Base-by-base conservation (phyloP, 1,140 invertebrate genomes). In the Drosophila bocki region DNA sequence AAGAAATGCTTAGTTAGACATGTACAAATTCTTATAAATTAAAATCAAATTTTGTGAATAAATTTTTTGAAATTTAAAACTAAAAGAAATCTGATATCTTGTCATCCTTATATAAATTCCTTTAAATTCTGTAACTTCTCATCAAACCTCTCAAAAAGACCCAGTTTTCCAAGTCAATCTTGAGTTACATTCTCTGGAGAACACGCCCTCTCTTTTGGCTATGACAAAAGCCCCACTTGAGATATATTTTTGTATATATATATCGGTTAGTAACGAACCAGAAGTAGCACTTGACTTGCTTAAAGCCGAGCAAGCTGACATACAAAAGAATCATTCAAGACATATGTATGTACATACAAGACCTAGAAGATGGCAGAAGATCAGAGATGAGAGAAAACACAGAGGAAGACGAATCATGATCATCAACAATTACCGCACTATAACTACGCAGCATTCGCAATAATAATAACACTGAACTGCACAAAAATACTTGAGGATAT, bases 381-480 rank as follows among this genome's bases (percentile, higher is more conserved):
- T 26, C 32, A 48, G 58, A 37, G 51, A 54, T 54, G 51, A 22
- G 17, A 47, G 19, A 22, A 22, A 22, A 12, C 29, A 35, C 7
- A 54, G 39, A 53, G 51, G 39, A 64, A 75, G 69, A 65, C 50
- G 69, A 56, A 42, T 75, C 44, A 42, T 58, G 59, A 58, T 51
- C 54, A 63, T 50, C 67, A 70, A 47, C 79, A 86, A 86, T 86
- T 85, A 80, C 47, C 68, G 35, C 79, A 57, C 63, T 83, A 68
- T 63, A 87, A 87, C 80, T 87, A 80, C 83, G 83, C 83, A 80
- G 83, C 83, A 86, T 82, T 74, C 72, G 68, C 58, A 54, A 69
- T 53, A 81, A 45, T 35, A 50, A 53, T 17, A 60, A 51, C 59
- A 47, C 33, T 37, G 33, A 15, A 19, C 51, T 9, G 13, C 3